Conservation (phyloP, 2,888 invertebrate species). For the Leptodirus hochenwartii region DNA sequence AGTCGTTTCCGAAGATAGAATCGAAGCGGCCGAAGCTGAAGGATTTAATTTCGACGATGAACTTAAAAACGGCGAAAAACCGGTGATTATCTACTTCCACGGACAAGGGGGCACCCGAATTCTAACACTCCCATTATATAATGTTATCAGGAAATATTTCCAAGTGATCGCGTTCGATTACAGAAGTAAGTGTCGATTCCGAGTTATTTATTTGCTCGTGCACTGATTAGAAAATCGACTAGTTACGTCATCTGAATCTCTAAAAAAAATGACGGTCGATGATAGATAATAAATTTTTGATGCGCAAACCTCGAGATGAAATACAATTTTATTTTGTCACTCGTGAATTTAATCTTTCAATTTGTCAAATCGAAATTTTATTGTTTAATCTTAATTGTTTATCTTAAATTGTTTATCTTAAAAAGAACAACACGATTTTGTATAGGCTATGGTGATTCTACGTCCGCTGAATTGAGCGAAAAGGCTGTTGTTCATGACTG, state of each 20-base stretch:
- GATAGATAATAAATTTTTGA: no score
- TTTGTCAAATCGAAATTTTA: constrained; percentile 3
- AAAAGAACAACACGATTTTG: background rate
- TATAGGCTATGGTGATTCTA: constrained; percentile 24
- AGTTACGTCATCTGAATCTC: no score
- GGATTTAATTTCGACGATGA: constrained; percentile 32
- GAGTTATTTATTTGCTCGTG: no score
- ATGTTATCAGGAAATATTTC: constrained; percentile 37
- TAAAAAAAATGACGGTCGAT: no score
- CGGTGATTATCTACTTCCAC: constrained; percentile 24
- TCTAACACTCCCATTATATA: constrained; percentile 43
- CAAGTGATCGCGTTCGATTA: constrained; percentile 25
- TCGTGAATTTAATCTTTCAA: background rate
- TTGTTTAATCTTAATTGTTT: background rate
- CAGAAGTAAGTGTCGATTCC: constrained; percentile 19
- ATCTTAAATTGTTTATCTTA: constrained; percentile 2
- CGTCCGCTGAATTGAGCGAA: constrained; percentile 18
- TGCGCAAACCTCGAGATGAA: no score
- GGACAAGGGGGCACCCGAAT: constrained; percentile 24
- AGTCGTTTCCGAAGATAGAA: constrained; percentile 47
- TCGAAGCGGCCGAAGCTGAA: constrained; percentile 24
- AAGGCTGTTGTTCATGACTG: constrained; percentile 21
- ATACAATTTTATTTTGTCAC: background rate
- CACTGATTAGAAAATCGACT: no score
- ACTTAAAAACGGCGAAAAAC: constrained; percentile 27